Base-by-base conservation (phyloP, 2,113 vertebrate genomes). In the Pelmatolapia mariae region DNA sequence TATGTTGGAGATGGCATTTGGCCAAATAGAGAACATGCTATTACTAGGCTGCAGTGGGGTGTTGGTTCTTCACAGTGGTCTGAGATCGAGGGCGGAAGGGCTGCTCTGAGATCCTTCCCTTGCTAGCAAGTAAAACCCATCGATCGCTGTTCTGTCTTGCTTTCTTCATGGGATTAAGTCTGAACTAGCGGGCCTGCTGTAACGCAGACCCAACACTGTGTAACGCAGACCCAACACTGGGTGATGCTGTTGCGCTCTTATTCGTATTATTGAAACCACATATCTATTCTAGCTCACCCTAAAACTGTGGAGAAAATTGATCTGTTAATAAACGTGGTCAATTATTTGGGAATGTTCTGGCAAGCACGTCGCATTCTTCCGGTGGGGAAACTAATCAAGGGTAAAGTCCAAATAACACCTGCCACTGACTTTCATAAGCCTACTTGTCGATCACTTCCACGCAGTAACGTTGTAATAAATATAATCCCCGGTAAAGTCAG, bases 261-360 rank as follows among this genome's bases (percentile, higher is more conserved):
- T 19, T n/a, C 0, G 3, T 52, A 52, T n/a, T 52, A 52, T 0
- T 52, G 50, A 1, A n/a, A 53, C 50, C 19, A 53, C 10, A 53
- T 53, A 1, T 5, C 19, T n/a, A 53, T 53, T 53, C 19, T n/a
- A 53, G 19, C 5, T 52, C 2, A 52, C 18, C 47, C 8, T 52
- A 19, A 52, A 52, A 10, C 5, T 40, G 5, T 53, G 52, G 10
- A 22, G 52, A 53, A 5, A 53, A 53, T 22, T 53, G 52, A 1
- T 53, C 52, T 53, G 19, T 53, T 53, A 10, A 53, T 22, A 53
- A 53, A 53, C 9, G 5, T 1, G 18, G 2, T 53, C 50, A 4
- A 4, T 22, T 53, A 2, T 53, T 22, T 53, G 52, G 19, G 9
- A 53, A 2, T 2, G 52, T 1, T 22, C 10, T 22, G 2, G 52